Evolutionary conservation across 2,797 vertebrate genomes (phyloP).

Genomic region (Silurus lanzhouensis): DNA sequence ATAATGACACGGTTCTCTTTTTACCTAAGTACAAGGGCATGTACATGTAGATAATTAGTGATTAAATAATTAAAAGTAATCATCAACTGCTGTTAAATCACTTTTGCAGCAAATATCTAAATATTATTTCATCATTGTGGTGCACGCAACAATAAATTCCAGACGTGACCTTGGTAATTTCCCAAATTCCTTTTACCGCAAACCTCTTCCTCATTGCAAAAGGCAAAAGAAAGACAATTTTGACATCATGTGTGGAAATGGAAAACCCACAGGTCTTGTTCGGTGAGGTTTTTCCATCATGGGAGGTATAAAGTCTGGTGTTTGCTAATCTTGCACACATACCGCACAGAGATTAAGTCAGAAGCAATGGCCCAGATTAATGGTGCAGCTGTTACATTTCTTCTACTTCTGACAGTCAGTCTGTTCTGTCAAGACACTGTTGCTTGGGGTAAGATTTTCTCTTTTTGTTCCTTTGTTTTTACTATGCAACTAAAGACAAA

Average conservation of each 20-base stretch:
- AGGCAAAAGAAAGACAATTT: background rate
- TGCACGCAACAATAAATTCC: background rate
- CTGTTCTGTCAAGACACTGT: slow-evolving; percentile 51
- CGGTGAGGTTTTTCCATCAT: slow-evolving; percentile 8
- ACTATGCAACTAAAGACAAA: background rate
- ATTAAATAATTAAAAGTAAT: background rate
- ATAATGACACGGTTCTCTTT: background rate
- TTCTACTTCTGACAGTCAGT: slow-evolving; percentile 57
- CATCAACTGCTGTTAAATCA: background rate
- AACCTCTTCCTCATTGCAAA: slow-evolving; percentile 20
- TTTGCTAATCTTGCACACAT: background rate
- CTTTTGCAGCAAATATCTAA: background rate
- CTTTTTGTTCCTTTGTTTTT: background rate
- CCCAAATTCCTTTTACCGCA: background rate
- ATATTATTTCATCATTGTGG: background rate
- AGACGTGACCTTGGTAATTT: background rate
- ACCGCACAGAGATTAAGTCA: background rate
- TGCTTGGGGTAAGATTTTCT: slow-evolving; percentile 58
- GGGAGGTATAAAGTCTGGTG: background rate
- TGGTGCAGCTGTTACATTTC: slow-evolving; percentile 36
- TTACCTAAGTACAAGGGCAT: background rate
- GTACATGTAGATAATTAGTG: background rate
- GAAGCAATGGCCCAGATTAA: slow-evolving; percentile 60
- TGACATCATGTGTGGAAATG: background rate
- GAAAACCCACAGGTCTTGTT: slow-evolving; percentile 12